Percentiles rank a stretch among this genome's conserved stretches.
phyloP scores from a whole-genome alignment of 2,797 vertebrate species.

The Mus minutoides region DNA sequence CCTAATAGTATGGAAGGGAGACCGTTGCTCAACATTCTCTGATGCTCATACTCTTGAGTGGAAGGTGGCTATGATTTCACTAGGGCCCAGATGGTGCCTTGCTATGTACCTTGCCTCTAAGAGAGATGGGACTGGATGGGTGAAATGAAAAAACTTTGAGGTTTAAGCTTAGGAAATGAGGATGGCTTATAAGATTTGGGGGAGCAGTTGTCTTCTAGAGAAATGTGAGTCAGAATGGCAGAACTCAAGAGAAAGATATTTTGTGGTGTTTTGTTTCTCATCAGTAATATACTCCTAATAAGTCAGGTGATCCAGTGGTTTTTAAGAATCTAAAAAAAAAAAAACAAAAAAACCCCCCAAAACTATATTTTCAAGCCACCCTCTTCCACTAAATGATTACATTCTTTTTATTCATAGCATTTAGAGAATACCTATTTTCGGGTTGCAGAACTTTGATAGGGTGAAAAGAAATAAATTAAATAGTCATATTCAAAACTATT shows the following conservation, averaged over 20 bases:
- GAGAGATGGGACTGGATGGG: background rate
- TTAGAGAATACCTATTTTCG: background rate
- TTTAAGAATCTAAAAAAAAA: conserved; percentile 30
- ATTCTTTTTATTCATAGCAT: background rate
- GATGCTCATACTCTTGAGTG: background rate
- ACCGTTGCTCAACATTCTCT: background rate
- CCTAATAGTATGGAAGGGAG: background rate
- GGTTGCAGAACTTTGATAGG: background rate
- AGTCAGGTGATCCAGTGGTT: background rate
- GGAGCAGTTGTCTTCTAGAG: background rate
- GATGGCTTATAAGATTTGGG: background rate
- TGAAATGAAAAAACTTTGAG: background rate
- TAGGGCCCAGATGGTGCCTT: background rate
- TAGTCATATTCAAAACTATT: background rate
- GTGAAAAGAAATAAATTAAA: conserved; percentile 23
- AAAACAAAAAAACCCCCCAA: too few relatives aligned
- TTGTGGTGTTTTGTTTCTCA: background rate
- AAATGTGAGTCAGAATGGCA: background rate
- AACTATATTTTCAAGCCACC: background rate
- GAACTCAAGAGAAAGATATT: background rate
- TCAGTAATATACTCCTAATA: background rate
- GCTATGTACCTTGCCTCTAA: background rate
- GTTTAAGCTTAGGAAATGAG: background rate
- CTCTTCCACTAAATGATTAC: background rate
- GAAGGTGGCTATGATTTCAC: background rate